These are phyloP conservation scores for Collichthys lucidus DNA, from an alignment of 2,113 vertebrate genomes.

Conservation along the genomic window DNA sequence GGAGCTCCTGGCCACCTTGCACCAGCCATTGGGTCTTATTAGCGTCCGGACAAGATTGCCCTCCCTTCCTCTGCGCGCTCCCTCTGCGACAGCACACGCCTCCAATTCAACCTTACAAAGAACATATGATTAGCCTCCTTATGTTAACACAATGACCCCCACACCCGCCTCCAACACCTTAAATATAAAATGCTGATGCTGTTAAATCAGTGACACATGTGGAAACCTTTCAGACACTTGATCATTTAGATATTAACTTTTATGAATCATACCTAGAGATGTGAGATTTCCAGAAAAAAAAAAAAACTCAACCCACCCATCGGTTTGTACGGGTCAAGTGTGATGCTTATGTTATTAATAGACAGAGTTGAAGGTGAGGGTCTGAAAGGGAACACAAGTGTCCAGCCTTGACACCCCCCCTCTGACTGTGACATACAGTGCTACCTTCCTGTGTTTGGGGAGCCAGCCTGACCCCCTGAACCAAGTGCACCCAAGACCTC, in stretches of 20 bases:
- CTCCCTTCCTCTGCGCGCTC: conserved; percentile 86
- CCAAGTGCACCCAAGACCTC: conserved; percentile 67
- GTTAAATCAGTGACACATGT: neutral
- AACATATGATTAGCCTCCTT: conserved; percentile 61
- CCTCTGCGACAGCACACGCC: conserved; percentile 82
- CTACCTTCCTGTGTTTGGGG: conserved; percentile 81
- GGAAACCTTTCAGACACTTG: neutral
- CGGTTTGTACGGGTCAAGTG: neutral
- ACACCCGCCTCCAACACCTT: neutral
- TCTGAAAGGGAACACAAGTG: conserved; percentile 59
- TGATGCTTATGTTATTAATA: conserved; percentile 72
- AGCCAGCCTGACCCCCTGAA: conserved; percentile 73
- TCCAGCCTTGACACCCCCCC: conserved; percentile 74
- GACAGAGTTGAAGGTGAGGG: conserved; percentile 74
- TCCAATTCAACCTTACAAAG: conserved; percentile 77
- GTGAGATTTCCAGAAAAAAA: too few relatives aligned
- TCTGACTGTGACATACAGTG: conserved; percentile 68
- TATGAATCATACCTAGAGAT: neutral
- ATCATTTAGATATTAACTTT: neutral
- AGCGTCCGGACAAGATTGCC: conserved; percentile 81
- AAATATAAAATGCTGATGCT: neutral
- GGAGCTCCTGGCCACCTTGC: conserved; percentile 80
- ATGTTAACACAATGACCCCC: conserved; percentile 56
- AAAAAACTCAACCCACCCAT: conserved; percentile 35
- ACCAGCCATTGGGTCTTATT: conserved; percentile 85